Evolutionary conservation across 1,140 invertebrate genomes (phyloP), one percentile per base, ranked within the genome.

Genomic region (Drosophila subpulchrella): DNA sequence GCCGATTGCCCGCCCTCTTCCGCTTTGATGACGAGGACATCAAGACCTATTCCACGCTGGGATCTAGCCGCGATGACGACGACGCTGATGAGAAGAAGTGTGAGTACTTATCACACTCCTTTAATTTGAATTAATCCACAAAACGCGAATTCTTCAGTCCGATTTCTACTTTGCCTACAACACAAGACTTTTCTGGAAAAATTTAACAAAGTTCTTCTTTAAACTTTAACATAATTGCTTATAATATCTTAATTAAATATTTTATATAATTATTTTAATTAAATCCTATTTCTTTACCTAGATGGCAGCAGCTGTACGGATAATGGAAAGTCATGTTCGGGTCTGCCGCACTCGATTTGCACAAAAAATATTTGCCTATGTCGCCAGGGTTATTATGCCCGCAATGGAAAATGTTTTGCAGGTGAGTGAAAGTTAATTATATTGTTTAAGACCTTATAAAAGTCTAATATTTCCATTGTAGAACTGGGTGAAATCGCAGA

Each of bases 401-500:
- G 71, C n/a, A 90, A 91, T 74, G 79, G 78, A 6, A 90, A 91
- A 76, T 92, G 92, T 50, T 91, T 90, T 62, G 91, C 92, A 36
- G 91, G 91, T 92, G 34, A 57, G 73, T 58, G 6, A 13, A 36
- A 15, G 3, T 3, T 12, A 13, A n/a, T 11, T 0, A 8, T 5
- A 13, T 6, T 0, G 13, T 3, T 8, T 6, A 24, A 0, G 0
- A 10, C 12, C 6, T 5, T 8, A 12, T 13, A 58, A 7, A 0
- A 3, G 12, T 15, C 0, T 24, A 6, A 2, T 8, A n/a, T n/a
- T 36, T 10, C 11, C 48, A 10, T 63, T 15, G 3, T 41, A 91
- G 91, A 92, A 68, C 72, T 92, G n/a, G 90, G 91, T 3, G 91
- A 92, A 84, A 90, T 92, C 83, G 91, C 91, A 30, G 89, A 92